phyloP scores from a whole-genome alignment of 2,113 vertebrate genomes.

The Pluvianellus socialis region DNA sequence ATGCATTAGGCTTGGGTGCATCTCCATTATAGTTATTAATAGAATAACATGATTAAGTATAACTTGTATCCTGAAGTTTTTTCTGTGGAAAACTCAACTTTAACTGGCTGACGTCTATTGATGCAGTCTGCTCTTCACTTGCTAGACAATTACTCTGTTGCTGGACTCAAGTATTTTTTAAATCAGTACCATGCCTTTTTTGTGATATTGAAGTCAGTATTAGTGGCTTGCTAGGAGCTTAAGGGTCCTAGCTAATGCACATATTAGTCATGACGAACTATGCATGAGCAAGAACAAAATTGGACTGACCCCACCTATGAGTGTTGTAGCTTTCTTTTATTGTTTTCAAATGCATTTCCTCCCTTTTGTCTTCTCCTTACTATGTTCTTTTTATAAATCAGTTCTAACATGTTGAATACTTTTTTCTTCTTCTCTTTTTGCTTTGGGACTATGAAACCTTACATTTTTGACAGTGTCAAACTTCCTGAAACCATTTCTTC shows the following conservation, averaged over 20 bases:
- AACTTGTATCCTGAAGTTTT: neutral
- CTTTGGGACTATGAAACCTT: neutral
- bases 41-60: neutral
- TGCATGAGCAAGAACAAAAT: neutral
- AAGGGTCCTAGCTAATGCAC: neutral
- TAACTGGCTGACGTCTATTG: neutral
- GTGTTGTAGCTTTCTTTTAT: neutral
- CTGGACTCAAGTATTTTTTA: neutral
- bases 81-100: neutral
- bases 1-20: neutral
- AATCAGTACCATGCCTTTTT: neutral
- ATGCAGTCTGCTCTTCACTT: neutral
- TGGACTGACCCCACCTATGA: fast-evolving
- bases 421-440: neutral
- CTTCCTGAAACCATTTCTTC: neutral
- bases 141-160: neutral
- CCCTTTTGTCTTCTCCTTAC: neutral
- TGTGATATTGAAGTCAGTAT: neutral
- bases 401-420: neutral
- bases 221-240: neutral
- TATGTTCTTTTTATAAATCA: neutral
- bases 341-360: neutral
- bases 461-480: neutral
- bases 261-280: neutral
- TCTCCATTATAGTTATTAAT: neutral